phyloP scores from a whole-genome alignment of 1,140 invertebrate genomes.

The Belonocnema kinseyi region DNA sequence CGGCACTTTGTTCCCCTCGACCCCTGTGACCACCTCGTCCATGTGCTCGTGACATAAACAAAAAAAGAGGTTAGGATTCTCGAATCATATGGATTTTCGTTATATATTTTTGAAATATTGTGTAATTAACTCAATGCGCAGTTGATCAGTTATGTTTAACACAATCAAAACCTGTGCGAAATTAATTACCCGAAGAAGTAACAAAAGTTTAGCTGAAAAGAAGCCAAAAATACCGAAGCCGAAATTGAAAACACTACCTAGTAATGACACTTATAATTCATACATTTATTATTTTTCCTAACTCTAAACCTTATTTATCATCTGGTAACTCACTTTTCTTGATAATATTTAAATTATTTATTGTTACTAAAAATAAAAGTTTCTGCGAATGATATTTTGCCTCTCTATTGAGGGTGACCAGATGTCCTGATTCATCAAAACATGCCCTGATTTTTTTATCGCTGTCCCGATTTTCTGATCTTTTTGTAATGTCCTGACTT shows the following conservation, averaged over 20 bases:
- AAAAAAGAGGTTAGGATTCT: background rate
- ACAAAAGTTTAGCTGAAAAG: background rate
- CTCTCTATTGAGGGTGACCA: too few relatives aligned
- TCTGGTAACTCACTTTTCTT: too few relatives aligned
- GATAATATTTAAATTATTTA: too few relatives aligned
- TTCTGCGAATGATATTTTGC: background rate
- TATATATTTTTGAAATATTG: background rate
- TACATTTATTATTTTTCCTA: background rate
- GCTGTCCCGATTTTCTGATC: too few relatives aligned
- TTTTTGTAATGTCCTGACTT: too few relatives aligned
- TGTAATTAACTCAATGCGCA: background rate
- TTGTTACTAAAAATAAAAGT: too few relatives aligned
- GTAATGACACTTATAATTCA: slow-evolving; percentile 24
- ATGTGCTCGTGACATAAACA: too few relatives aligned
- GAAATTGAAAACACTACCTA: slow-evolving; percentile 37
- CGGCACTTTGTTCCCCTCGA: too few relatives aligned
- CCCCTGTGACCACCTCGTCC: too few relatives aligned
- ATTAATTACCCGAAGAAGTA: background rate
- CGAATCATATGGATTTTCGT: background rate
- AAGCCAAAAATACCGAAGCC: slow-evolving; percentile 30
- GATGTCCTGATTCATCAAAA: too few relatives aligned
- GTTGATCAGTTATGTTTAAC: slow-evolving; percentile 35
- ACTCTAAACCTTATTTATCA: too few relatives aligned
- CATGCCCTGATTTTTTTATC: too few relatives aligned
- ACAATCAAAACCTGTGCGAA: slow-evolving; percentile 31